Evolutionary conservation across 1,140 invertebrate genomes (phyloP), one percentile per base, ranked within the genome.

Genomic region (Agrypnia vestita): DNA sequence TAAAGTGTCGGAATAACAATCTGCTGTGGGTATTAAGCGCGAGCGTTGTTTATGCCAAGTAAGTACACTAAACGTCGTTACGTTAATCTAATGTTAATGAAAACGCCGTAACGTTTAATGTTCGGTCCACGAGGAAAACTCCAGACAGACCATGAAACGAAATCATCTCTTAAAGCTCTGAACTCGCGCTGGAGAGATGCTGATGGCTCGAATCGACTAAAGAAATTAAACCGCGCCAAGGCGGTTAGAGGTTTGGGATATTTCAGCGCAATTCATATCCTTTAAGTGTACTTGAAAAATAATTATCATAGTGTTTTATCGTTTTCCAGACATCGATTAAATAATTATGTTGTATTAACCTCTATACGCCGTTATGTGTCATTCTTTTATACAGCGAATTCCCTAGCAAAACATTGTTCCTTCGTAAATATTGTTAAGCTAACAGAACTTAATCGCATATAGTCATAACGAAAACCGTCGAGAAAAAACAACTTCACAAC

Each of bases 41-140:
- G 3, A n/a, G 35, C 19, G 55, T 72, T 74, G 19, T 56, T 76
- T 51, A 35, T 17, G 71, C 19, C n/a, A n/a, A n/a, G 46, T 62
- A 79, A 55, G 56, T 62, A 74, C 49, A 43, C 47, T 62, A 79
- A 56, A 64, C 61, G 19, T 76, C 35, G 53, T 53, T 55, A 56
- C 21, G 59, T 79, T 79, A 79, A 74, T 79, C 78, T 74, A 74
- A 79, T 62, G 56, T 73, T 74, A 61, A 79, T 74, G 78, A 79
- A 71, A 73, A 47, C 53, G 78, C 71, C 21, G 47, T 79, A 73
- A 79, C 55, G 44, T 74, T 79, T 74, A 74, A 79, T 73, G 47
- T 8, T 17, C 19, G 19, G 78, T 71, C 67, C 59, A 44, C n/a
- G 35, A 78, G 46, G 49, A 51, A 43, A 43, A 17, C 53, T 25